These are phyloP conservation scores for Andrena trimmerana DNA, from an alignment of 2,888 invertebrate species.

Conservation along the genomic window DNA sequence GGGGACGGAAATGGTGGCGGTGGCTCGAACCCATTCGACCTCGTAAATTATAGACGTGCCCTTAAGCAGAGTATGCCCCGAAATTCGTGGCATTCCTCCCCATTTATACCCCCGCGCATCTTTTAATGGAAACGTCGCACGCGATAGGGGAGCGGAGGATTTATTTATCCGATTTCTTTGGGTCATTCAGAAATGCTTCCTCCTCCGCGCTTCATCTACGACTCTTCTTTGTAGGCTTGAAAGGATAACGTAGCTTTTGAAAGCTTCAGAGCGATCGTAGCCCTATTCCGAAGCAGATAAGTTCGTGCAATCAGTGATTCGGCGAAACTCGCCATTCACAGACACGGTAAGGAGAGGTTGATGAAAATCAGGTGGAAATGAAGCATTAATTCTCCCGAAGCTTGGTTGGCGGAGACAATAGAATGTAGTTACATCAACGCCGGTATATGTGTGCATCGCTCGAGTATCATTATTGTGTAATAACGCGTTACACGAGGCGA, in stretches of 20 bases:
- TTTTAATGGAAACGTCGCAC: slow-evolving; percentile 26
- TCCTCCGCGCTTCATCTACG: neutral
- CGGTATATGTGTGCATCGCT: neutral
- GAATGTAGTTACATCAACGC: slow-evolving; percentile 1
- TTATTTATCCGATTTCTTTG: slow-evolving; percentile 1
- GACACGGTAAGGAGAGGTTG: no score
- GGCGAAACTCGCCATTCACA: no score
- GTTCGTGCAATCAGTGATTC: no score
- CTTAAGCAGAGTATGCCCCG: slow-evolving; percentile 74
- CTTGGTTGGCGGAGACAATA: neutral
- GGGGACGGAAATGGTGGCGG: slow-evolving; percentile 12
- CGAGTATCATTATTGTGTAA: neutral
- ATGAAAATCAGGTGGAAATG: no score
- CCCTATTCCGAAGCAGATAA: no score
- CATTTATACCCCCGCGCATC: neutral
- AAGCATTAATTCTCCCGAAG: no score
- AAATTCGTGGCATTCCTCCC: slow-evolving; percentile 30
- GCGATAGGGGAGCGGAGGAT: neutral
- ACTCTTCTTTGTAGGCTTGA: neutral
- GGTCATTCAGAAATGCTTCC: neutral
- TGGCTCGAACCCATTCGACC: slow-evolving; percentile 64
- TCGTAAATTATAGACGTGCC: slow-evolving; percentile 78
- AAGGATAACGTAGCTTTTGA: no score
- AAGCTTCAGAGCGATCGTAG: no score
- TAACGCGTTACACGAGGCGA: slow-evolving; percentile 3